A percentile compares a stretch with the other conserved stretches of the same genome.
Evolutionary conservation across 2,888 invertebrate species (phyloP).

Genomic region (Protophormia terraenovae): DNA sequence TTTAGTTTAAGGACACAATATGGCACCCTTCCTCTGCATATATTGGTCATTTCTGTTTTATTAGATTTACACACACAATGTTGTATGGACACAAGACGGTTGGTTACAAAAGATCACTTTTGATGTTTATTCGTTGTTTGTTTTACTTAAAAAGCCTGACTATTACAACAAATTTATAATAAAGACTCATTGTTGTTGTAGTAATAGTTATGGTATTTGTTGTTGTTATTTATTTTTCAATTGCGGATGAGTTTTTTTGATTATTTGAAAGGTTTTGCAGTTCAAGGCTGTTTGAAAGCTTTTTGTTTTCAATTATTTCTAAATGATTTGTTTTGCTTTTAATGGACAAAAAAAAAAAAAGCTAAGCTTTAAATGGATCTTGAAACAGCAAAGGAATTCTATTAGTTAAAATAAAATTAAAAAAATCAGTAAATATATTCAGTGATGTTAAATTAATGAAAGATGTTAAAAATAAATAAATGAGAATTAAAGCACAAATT

Average conservation of each 20-base stretch:
- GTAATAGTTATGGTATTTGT: constrained; percentile 11
- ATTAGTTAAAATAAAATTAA: background rate
- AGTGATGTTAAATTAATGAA: background rate
- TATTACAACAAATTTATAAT: constrained; percentile 54
- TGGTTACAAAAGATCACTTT: constrained; percentile 23
- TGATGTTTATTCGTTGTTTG: constrained; percentile 19
- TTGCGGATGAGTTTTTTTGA: constrained; percentile 51
- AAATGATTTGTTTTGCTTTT: constrained; percentile 33
- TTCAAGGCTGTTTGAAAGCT: constrained; percentile 69
- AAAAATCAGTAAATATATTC: too few species aligned
- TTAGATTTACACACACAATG: constrained; percentile 16
- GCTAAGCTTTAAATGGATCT: constrained; percentile 38
- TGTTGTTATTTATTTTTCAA: constrained; percentile 35
- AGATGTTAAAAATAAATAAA: background rate
- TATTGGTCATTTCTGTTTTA: constrained; percentile 28
- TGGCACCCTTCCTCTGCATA: background rate
- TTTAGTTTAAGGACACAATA: background rate
- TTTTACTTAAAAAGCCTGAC: constrained; percentile 30
- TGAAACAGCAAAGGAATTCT: constrained; percentile 27
- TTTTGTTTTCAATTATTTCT: constrained; percentile 23
- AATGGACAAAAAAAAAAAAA: constrained; percentile 18
- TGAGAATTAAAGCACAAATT: background rate
- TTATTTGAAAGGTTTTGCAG: constrained; percentile 68
- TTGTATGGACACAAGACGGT: constrained; percentile 49
- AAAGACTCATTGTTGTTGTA: constrained; percentile 3